These are phyloP conservation scores for Stegastes partitus DNA, from an alignment of 2,113 vertebrate genomes.

Conservation along the genomic window DNA sequence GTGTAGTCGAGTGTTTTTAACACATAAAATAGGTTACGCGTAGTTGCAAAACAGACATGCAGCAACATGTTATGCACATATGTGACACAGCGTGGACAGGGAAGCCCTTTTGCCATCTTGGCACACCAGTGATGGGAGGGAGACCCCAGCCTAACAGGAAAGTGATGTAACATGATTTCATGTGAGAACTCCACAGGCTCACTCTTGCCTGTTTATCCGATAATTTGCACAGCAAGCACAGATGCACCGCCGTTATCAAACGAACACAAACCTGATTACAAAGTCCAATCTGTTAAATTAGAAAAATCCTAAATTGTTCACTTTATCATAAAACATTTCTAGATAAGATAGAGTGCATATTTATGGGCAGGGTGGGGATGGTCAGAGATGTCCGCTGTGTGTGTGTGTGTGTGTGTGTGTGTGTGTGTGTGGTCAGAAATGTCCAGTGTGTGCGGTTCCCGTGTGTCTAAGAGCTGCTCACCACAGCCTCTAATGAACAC, in stretches of 20 bases:
- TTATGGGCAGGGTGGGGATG: slow-evolving; percentile 14
- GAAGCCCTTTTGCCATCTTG: slow-evolving; percentile 50
- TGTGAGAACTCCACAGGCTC: slow-evolving; percentile 16
- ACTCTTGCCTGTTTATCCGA: background rate
- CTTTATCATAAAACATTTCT: background rate
- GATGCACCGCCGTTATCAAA: background rate
- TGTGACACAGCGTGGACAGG: slow-evolving; percentile 28
- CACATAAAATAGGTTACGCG: background rate
- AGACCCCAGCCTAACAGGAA: slow-evolving; percentile 45
- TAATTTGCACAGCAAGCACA: background rate
- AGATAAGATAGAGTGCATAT: background rate
- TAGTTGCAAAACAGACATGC: slow-evolving; percentile 2
- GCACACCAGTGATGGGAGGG: slow-evolving; percentile 37
- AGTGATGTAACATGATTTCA: slow-evolving; percentile 57
- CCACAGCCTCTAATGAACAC: slow-evolving; percentile 77
- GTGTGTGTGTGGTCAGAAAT: slow-evolving; percentile 36
- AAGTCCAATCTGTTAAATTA: background rate
- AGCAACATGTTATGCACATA: slow-evolving; percentile 15
- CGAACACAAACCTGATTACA: background rate
- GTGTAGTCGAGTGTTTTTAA: background rate
- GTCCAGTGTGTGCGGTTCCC: slow-evolving; percentile 49
- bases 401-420: slow-evolving; percentile 37
- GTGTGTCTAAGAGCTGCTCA: slow-evolving; percentile 70
- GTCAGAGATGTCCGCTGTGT: slow-evolving; percentile 43
- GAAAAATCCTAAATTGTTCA: background rate